phyloP scores from a whole-genome alignment of 2,888 invertebrate genomes.

The Athalia cordata region DNA sequence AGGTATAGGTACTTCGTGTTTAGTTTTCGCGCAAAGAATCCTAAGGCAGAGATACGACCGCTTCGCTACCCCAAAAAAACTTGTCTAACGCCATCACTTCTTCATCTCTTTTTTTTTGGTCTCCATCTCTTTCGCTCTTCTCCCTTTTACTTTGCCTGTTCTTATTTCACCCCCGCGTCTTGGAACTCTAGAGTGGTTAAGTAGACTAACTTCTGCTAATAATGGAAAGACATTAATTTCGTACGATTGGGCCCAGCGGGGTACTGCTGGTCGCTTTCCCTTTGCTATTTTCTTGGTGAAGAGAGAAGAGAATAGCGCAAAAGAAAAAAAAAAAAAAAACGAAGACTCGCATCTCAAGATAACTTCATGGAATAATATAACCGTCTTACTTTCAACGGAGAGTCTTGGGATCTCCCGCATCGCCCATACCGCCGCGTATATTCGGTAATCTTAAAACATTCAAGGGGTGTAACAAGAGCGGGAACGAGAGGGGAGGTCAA shows the following conservation, averaged over 20 bases:
- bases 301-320: background rate
- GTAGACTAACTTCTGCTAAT: slow-evolving; percentile 68
- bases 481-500: slow-evolving; percentile 49
- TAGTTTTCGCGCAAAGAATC: background rate
- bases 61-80: background rate
- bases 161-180: background rate
- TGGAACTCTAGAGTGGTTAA: slow-evolving; percentile 28
- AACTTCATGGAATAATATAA: slow-evolving; percentile 11
- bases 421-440: slow-evolving; percentile 11
- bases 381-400: slow-evolving; percentile 25
- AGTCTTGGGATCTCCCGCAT: slow-evolving; percentile 33
- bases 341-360: background rate
- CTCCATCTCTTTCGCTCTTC: background rate
- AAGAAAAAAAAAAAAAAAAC: slow-evolving; percentile 27
- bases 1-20: background rate
- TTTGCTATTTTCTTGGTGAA: slow-evolving; percentile 36
- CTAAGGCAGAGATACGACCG: background rate
- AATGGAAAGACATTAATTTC: slow-evolving; percentile 70
- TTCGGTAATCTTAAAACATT: slow-evolving; percentile 41
- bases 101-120: slow-evolving; percentile 4
- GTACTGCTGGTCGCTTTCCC: slow-evolving; percentile 51
- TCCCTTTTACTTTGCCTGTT: background rate
- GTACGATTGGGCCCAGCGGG: slow-evolving; percentile 69
- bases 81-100: slow-evolving; percentile 29
- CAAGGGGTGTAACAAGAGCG: slow-evolving; percentile 32